phyloP scores from a whole-genome alignment of 1,140 invertebrate genomes.

The Wasmannia auropunctata region DNA sequence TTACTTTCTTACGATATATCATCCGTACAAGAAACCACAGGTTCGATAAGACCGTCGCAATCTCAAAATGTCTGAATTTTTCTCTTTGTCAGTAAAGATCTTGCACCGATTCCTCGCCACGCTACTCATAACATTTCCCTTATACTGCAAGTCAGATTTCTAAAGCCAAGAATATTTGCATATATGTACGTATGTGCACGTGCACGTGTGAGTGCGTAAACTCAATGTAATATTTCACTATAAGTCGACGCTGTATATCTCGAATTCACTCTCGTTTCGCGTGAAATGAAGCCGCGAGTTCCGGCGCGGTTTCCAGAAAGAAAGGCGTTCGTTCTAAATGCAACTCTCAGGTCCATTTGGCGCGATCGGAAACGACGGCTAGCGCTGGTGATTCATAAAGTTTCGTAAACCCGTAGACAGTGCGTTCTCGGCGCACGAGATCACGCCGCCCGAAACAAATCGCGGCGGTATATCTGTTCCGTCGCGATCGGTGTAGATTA shows the following conservation, averaged over 20 bases:
- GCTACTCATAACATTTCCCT: not conserved
- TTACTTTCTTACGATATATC: not conserved
- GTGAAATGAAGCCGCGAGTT: not conserved
- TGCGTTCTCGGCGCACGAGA: not conserved
- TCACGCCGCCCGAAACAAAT: not conserved
- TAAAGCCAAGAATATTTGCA: not conserved
- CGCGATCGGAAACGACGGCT: not conserved
- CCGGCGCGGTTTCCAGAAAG: not conserved
- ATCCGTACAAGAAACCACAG: not conserved
- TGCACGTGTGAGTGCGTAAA: not conserved
- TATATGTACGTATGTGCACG: not conserved
- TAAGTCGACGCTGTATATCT: not conserved
- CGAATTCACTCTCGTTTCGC: not conserved
- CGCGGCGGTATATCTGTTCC: not conserved
- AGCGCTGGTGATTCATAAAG: conserved; percentile 24
- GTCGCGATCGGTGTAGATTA: conserved; percentile 22
- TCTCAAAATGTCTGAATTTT: not conserved
- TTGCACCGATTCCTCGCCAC: too few species aligned
- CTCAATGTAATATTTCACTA: not conserved
- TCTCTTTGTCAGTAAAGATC: not conserved
- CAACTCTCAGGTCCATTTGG: not conserved
- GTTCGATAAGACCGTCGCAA: not conserved
- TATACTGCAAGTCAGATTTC: not conserved
- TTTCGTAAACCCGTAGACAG: not conserved
- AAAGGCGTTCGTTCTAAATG: not conserved